Base-by-base conservation (phyloP, 1,140 invertebrate genomes). In the Atopsyche davidsoni region DNA sequence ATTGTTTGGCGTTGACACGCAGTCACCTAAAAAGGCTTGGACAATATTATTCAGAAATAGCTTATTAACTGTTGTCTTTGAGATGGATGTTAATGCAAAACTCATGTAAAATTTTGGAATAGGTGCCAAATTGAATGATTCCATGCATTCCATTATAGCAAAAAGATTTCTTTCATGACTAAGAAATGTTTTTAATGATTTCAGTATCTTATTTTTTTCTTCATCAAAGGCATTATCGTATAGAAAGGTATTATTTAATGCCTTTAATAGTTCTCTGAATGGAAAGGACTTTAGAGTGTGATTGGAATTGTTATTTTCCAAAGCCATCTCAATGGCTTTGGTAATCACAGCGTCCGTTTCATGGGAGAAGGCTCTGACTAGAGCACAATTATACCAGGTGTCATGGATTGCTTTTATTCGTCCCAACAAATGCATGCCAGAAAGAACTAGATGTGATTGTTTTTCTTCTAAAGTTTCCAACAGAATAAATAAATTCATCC, bases 401-500 rank as follows among this genome's bases (percentile, higher is more conserved):
- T 47, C 36, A 38, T 63, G 60, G 21, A 65, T 49, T 40, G 24
- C 40, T 42, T 21, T 39, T 4, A 64, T 32, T 39, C 55, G 53
- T 32, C 46, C 46, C n/a, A 64, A 58, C 25, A 67, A 46, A 18
- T 59, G 47, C 13, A 65, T 51, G 13, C 61, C 47, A 1, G 62
- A 59, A 41, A 53, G 48, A 18, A 67, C 58, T 18, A 67, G 47
- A 59, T 67, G 61, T 21, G 61, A 55, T 48, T 64, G 62, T 46
- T 67, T 67, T 50, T 67, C 65, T 58, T 62, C 60, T 4, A 59
- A 53, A 17, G 62, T 57, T 49, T 67, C 65, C 22, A 62, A 51
- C 21, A 67, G 43, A n/a, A 58, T 51, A 51, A 65, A 67, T 48
- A 62, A 63, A 48, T 58, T 55, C 31, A 53, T 39, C 65, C 63